Evolutionary conservation across 2,797 vertebrate species (phyloP), one percentile per base, ranked within the genome.

Genomic region (Pristis pectinata): DNA sequence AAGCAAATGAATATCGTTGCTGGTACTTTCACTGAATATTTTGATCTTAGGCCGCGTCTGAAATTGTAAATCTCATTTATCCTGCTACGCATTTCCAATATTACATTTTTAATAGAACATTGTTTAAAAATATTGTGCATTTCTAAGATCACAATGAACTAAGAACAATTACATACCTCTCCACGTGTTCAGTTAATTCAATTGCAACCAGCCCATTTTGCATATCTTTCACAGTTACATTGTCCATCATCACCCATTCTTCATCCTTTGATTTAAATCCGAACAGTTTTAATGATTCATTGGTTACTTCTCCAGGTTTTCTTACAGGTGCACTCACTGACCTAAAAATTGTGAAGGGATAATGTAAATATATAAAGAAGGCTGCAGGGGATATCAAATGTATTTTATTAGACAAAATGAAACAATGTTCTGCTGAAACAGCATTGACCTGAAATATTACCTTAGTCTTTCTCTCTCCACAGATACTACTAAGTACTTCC

Each of bases 201-300:
- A 99, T 98, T n/a, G 97, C 97, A 95, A 98, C 97, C 94, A 98
- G 96, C 37, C 98, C 98, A 0, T 97, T 98, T 95, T 96, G 97
- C 95, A 96, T 94, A 95, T 97, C 98, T 96, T 96, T 97, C 94
- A 98, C 96, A 0, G 95, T 30, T 77, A 97, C 95, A 85, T 97
- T 95, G 85, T 98, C 97, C 95, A 98, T 95, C n/a, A 97, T 95
- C 79, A 95, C 96, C 98, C 98, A 99, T 85, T 96, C 96, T 37
- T 97, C 96, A 87, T 98, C 97, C 95, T 95, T 97, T 41, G 96
- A 97, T 95, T 95, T 96, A 94, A 94, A 95, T 70, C 97, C 98
- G 95, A 99, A 94, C 94, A 98, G 96, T 94, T 96, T 97, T 95
- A 98, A 96, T 44, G 96, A 95, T 95, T 98, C 97, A 10, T 94